Percentiles rank a stretch among this genome's conserved stretches.
phyloP scores from a whole-genome alignment of 1,140 invertebrate genomes.

The Cydia strobilella region DNA sequence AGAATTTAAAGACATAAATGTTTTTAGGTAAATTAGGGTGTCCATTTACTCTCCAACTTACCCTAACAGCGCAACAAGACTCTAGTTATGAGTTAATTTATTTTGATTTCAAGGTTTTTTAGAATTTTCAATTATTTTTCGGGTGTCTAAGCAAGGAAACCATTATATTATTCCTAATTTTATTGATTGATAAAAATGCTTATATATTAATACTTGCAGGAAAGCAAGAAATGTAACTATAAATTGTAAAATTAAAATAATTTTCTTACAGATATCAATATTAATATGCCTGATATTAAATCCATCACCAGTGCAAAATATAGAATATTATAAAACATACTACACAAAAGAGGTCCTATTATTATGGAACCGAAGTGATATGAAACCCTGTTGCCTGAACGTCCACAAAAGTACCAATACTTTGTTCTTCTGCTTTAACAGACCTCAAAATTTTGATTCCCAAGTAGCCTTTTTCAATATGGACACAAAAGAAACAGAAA shows the following conservation, averaged over 20 bases:
- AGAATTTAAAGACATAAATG: too few relatives aligned
- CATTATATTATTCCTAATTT: too few relatives aligned
- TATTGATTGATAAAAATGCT: too few relatives aligned
- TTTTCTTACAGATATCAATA: background rate
- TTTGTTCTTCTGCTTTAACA: slow-evolving; percentile 60
- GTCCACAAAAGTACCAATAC: slow-evolving; percentile 55
- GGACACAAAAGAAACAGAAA: slow-evolving; percentile 52
- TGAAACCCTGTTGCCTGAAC: slow-evolving; percentile 58
- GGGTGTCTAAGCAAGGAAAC: too few relatives aligned
- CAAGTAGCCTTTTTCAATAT: slow-evolving; percentile 57
- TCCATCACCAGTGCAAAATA: background rate
- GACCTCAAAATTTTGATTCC: slow-evolving; percentile 59
- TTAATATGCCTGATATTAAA: background rate
- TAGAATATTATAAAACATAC: background rate
- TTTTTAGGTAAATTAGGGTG: too few relatives aligned
- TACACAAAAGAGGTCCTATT: background rate
- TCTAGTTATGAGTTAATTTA: too few relatives aligned
- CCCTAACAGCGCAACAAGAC: too few relatives aligned
- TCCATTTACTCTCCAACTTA: too few relatives aligned
- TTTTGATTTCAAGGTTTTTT: too few relatives aligned
- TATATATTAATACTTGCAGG: too few relatives aligned
- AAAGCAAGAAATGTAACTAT: background rate
- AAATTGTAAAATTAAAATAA: background rate
- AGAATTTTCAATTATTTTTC: too few relatives aligned
- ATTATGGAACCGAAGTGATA: slow-evolving; percentile 51